Percentiles rank a stretch among this genome's conserved stretches.
These are phyloP conservation scores for Aurelia aurita complex sp. Pacific DNA, from an alignment of 30 jellyfish, hydroid and myxozoan genomes.

Conservation along the genomic window DNA sequence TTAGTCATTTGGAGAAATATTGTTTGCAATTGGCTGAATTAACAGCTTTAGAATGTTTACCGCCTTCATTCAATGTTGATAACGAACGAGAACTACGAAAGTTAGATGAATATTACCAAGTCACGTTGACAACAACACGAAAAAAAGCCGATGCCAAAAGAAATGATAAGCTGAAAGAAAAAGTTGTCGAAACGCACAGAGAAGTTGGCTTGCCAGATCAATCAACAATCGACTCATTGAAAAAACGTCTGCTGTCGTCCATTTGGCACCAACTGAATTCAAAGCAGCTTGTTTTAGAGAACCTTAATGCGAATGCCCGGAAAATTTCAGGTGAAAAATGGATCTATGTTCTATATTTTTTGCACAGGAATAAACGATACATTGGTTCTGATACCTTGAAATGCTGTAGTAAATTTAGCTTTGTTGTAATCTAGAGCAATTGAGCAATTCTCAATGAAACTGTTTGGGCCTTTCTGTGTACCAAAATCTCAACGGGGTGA, in stretches of 20 bases:
- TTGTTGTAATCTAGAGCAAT: too few relatives aligned
- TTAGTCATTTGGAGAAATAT: too few relatives aligned
- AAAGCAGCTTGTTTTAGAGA: not conserved
- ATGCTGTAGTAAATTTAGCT: too few relatives aligned
- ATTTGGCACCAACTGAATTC: not conserved
- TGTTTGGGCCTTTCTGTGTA: too few relatives aligned
- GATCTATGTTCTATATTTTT: not conserved
- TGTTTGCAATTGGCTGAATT: too few relatives aligned
- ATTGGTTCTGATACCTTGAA: too few relatives aligned
- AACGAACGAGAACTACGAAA: not conserved
- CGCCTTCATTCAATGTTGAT: not conserved
- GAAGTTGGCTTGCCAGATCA: slow-evolving; percentile 1
- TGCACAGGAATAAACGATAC: not conserved
- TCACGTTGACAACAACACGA: not conserved
- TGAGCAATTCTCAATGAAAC: too few relatives aligned
- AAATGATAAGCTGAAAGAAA: not conserved
- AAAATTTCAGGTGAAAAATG: too few relatives aligned
- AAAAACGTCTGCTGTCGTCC: not conserved
- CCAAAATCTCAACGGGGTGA: too few relatives aligned
- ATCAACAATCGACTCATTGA: not conserved
- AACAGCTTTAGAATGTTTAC: not conserved
- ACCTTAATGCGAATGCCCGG: not conserved
- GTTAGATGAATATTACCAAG: not conserved
- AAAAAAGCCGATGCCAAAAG: not conserved
- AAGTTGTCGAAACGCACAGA: not conserved